Conservation (phyloP, 2,888 invertebrate species). For the Pachymerium ferrugineum region DNA sequence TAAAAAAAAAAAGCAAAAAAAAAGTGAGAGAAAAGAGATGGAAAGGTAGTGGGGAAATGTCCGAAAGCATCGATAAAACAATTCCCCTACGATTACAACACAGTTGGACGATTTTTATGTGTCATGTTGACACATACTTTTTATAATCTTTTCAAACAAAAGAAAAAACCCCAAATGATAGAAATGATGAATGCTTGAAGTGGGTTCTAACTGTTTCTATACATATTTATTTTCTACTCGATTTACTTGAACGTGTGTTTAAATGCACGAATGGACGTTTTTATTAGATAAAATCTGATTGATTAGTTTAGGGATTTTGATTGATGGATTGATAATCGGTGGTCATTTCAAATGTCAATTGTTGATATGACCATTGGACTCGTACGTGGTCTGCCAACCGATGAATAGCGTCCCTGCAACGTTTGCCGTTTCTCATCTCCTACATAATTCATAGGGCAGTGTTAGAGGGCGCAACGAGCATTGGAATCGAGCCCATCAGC, state of each 20-base stretch:
- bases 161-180: too few species aligned
- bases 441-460: slow-evolving; percentile 4
- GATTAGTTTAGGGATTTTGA: slow-evolving; percentile 1
- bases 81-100: slow-evolving; percentile 19
- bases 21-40: neutral
- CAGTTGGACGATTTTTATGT: neutral
- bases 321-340: slow-evolving; percentile 19
- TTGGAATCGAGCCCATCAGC: slow-evolving; percentile 23
- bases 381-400: slow-evolving; percentile 19
- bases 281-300: neutral
- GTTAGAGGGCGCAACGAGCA: neutral
- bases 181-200: too few species aligned
- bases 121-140: neutral
- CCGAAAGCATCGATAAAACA: slow-evolving; percentile 11
- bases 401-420: neutral
- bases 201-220: too few species aligned
- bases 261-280: too few species aligned
- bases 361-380: slow-evolving; percentile 27
- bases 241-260: too few species aligned
- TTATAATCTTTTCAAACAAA: too few species aligned
- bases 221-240: too few species aligned
- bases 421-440: slow-evolving; percentile 16
- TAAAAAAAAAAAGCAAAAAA: neutral
- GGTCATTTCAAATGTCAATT: neutral
- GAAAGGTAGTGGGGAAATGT: neutral